Conservation (phyloP, 1,140 invertebrate species). For the Colletes gigas region DNA sequence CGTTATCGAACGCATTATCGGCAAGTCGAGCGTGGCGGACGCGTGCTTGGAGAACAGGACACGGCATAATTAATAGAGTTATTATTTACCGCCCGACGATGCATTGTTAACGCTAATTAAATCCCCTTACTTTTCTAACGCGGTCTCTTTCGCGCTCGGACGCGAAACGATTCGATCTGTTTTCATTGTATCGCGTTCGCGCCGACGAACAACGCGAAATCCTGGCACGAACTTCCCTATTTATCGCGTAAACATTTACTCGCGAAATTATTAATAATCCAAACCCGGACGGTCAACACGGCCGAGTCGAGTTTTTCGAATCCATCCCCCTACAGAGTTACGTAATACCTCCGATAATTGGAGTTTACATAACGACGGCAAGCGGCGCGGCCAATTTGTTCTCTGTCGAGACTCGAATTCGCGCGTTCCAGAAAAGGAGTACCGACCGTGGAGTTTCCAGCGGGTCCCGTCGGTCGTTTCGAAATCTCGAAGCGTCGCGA, state of each 20-base stretch:
- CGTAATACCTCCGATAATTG: background rate
- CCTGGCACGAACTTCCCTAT: conserved; percentile 24
- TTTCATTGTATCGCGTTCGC: conserved; percentile 14
- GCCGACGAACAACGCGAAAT: conserved; percentile 23
- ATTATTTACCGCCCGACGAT: conserved; percentile 54
- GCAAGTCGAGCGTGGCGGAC: conserved; percentile 51
- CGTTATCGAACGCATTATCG: conserved; percentile 59
- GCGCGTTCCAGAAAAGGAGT: background rate
- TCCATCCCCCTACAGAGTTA: background rate
- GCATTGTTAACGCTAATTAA: conserved; percentile 65
- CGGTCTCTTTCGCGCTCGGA: background rate
- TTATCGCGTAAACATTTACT: conserved; percentile 57
- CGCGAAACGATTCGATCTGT: background rate
- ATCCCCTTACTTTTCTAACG: conserved; percentile 18
- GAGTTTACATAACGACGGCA: background rate
- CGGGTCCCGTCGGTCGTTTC: background rate
- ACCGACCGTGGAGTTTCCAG: background rate
- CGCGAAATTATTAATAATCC: conserved; percentile 54
- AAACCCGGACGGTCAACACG: background rate
- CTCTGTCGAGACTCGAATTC: background rate
- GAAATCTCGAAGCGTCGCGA: background rate
- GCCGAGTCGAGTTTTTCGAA: conserved; percentile 3
- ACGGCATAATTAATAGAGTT: conserved; percentile 62
- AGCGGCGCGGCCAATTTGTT: conserved; percentile 13
- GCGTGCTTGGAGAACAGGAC: conserved; percentile 9